phyloP scores from a whole-genome alignment of 2,888 invertebrate genomes.

The Caradrina clavipalpis region DNA sequence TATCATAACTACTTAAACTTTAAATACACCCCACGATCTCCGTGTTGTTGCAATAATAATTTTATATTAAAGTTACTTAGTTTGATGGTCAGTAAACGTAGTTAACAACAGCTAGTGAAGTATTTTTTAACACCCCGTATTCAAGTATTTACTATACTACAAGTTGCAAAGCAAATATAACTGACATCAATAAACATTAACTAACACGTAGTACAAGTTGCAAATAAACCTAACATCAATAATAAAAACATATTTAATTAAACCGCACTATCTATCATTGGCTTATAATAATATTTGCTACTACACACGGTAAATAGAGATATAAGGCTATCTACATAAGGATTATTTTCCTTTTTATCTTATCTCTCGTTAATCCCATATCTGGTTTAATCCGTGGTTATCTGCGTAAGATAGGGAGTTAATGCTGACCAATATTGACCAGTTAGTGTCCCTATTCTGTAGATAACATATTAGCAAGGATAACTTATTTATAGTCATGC shows the following conservation, averaged over 20 bases:
- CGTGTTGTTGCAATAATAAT: too few species aligned
- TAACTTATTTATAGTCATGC: slow-evolving; percentile 33
- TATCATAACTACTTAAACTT: too few species aligned
- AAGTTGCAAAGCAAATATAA: too few species aligned
- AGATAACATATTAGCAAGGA: slow-evolving; percentile 38
- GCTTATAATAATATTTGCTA: slow-evolving; percentile 24
- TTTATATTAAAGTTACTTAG: too few species aligned
- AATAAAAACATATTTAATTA: slow-evolving; percentile 2
- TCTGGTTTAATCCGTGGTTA: slow-evolving; percentile 45
- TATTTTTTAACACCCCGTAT: too few species aligned
- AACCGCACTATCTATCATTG: background rate
- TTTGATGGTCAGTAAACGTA: too few species aligned
- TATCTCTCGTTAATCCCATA: slow-evolving; percentile 46
- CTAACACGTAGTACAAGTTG: too few species aligned
- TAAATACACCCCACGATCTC: too few species aligned
- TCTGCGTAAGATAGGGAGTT: slow-evolving; percentile 43
- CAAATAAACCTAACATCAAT: background rate
- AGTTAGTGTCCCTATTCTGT: slow-evolving; percentile 43
- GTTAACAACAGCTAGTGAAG: too few species aligned
- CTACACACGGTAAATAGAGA: slow-evolving; percentile 44
- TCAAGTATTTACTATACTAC: too few species aligned
- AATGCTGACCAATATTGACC: slow-evolving; percentile 47
- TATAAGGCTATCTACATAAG: slow-evolving; percentile 19
- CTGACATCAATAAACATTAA: too few species aligned
- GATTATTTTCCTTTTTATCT: slow-evolving; percentile 39